A percentile compares a stretch with the other conserved stretches of the same genome.
phyloP scores from a whole-genome alignment of 2,113 vertebrate genomes.

The Loxodonta africana region DNA sequence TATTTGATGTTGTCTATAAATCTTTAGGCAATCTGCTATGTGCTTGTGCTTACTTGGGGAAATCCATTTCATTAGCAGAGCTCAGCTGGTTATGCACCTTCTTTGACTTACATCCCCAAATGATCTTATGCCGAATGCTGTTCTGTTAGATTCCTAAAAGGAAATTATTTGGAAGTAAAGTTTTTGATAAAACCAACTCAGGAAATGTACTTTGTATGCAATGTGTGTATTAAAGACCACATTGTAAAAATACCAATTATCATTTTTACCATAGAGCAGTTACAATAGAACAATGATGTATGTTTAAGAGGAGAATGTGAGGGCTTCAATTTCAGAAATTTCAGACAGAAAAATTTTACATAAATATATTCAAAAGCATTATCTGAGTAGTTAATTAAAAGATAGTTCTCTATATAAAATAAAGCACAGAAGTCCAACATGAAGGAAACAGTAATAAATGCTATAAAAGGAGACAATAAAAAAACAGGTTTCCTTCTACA shows the following conservation, averaged over 20 bases:
- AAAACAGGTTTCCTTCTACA: slow-evolving; percentile 20
- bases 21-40: slow-evolving; percentile 73
- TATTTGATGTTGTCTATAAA: slow-evolving; percentile 72
- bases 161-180: slow-evolving; percentile 67
- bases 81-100: slow-evolving; percentile 63
- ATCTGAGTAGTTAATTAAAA: background rate
- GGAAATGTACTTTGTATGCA: slow-evolving; percentile 48
- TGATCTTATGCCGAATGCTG: background rate
- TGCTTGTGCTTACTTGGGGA: slow-evolving; percentile 69
- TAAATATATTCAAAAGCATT: slow-evolving; percentile 28
- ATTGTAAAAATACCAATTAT: background rate
- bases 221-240: background rate
- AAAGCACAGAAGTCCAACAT: background rate
- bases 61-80: slow-evolving; percentile 34
- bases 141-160: slow-evolving; percentile 60
- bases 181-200: slow-evolving; percentile 66
- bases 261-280: slow-evolving; percentile 18
- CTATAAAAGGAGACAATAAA: background rate
- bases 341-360: slow-evolving; percentile 30
- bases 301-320: background rate
- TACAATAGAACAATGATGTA: slow-evolving; percentile 25
- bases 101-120: slow-evolving; percentile 70
- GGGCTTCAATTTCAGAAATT: background rate
- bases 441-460: background rate
- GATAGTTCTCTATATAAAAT: background rate